A percentile compares a stretch with the other conserved stretches of the same genome.
phyloP scores from a whole-genome alignment of 2,797 vertebrate species.

The Orientallactaga sibirica region DNA sequence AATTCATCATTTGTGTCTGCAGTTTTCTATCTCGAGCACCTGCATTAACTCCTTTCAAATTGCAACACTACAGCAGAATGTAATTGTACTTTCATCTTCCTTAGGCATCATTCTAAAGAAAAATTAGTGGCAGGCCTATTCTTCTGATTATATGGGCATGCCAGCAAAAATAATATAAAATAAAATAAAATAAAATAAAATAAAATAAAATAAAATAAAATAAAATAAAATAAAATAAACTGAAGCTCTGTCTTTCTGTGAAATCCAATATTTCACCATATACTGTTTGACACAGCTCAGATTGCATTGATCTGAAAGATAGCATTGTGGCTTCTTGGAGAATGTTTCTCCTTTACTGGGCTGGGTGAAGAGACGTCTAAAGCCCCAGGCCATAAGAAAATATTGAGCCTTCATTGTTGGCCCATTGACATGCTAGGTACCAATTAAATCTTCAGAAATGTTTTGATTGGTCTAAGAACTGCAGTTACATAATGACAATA shows the following conservation, averaged over 20 bases:
- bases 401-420: neutral
- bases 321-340: constrained; percentile 33
- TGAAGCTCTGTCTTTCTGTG: constrained; percentile 69
- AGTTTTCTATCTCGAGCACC: constrained; percentile 68
- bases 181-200: constrained; percentile 46
- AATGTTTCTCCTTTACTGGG: constrained; percentile 44
- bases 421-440: neutral
- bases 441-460: constrained; percentile 38
- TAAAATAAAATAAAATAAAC: constrained; percentile 56
- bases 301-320: constrained; percentile 63
- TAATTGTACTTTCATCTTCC: constrained; percentile 79
- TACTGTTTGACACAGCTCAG: constrained; percentile 57
- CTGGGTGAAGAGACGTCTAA: constrained; percentile 43
- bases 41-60: constrained; percentile 66
- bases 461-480: neutral
- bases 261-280: constrained; percentile 80
- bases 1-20: constrained; percentile 69
- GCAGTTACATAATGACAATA: neutral
- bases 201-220: neutral
- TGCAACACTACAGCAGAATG: neutral
- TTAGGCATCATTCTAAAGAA: constrained; percentile 77
- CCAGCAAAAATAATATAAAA: neutral
- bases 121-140: constrained; percentile 41
- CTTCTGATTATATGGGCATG: constrained; percentile 70
- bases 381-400: neutral